These are phyloP conservation scores for Tetrao urogallus DNA, from an alignment of 2,113 vertebrate genomes.

Conservation along the genomic window DNA sequence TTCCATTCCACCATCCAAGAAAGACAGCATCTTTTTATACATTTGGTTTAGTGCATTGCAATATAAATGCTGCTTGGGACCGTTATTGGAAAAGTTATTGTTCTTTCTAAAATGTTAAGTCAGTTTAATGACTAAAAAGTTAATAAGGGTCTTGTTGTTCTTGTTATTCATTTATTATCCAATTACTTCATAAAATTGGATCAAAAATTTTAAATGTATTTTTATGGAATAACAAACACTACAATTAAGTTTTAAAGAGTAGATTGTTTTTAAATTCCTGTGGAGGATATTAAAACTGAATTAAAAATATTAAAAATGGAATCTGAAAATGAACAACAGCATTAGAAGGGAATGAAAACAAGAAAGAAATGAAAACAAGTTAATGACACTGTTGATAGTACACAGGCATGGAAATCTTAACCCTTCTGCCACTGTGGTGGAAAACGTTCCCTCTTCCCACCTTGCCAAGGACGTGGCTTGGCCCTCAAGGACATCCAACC, in stretches of 20 bases:
- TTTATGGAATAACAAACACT: conserved; percentile 33
- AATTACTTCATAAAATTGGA: conserved; percentile 40
- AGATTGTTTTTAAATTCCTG: conserved; percentile 57
- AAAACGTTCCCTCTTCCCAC: background rate
- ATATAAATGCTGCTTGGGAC: conserved; percentile 6
- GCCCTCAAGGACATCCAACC: background rate
- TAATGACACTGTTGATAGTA: background rate
- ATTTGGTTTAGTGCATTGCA: conserved; percentile 12
- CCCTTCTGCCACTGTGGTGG: background rate
- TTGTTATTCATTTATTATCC: conserved; percentile 55
- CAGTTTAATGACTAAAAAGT: conserved; percentile 39
- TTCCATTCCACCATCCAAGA: conserved; percentile 61
- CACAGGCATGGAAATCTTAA: background rate
- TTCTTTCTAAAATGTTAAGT: conserved; percentile 43
- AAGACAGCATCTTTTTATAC: background rate
- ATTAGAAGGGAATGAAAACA: conserved; percentile 38
- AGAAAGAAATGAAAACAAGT: conserved; percentile 35
- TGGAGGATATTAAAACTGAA: conserved; percentile 51
- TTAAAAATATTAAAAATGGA: conserved; percentile 52
- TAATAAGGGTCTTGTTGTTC: conserved; percentile 31
- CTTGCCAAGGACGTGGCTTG: background rate
- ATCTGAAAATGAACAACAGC: conserved; percentile 39
- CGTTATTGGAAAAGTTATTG: background rate
- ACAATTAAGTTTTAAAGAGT: conserved; percentile 26
- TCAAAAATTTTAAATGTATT: conserved; percentile 39